Percentiles rank a stretch among this genome's conserved stretches.
Conservation (phyloP, 1,140 invertebrate genomes). For the Nasonia longicornis region DNA sequence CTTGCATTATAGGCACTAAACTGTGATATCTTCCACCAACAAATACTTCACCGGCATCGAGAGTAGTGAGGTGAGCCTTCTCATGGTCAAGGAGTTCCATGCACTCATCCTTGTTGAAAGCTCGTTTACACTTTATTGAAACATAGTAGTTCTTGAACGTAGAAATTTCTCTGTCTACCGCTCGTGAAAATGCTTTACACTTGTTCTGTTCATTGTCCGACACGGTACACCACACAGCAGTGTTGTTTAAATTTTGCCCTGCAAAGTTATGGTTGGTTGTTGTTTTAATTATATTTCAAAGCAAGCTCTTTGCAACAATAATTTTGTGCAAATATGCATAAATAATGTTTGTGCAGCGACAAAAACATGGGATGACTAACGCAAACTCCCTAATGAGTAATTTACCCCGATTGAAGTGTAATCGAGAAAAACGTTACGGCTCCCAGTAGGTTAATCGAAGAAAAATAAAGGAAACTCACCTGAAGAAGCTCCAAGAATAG, state of each 20-base stretch:
- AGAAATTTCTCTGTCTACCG: conserved; percentile 74
- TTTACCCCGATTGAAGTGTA: neutral
- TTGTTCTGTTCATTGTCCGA: conserved; percentile 80
- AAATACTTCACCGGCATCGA: conserved; percentile 95
- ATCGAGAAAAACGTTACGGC: too few relatives aligned
- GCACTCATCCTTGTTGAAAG: conserved; percentile 84
- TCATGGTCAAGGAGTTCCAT: conserved; percentile 82
- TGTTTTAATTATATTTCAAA: neutral
- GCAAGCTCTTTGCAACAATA: neutral
- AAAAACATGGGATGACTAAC: neutral
- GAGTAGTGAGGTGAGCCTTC: conserved; percentile 84
- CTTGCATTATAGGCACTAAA: conserved; percentile 89
- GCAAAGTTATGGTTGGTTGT: neutral
- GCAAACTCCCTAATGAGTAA: neutral
- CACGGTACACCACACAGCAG: conserved; percentile 81
- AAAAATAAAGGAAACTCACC: conserved; percentile 24
- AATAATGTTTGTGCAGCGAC: neutral
- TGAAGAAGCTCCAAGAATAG: neutral
- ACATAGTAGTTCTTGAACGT: conserved; percentile 75
- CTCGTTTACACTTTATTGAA: conserved; percentile 76
- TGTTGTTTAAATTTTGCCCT: conserved; percentile 60
- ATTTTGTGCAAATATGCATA: neutral
- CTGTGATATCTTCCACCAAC: conserved; percentile 92
- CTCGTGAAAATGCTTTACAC: conserved; percentile 78
- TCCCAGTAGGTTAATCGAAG: neutral